Evolutionary conservation across 2,888 invertebrate genomes (phyloP).

Genomic region (Vesta saturnalis): DNA sequence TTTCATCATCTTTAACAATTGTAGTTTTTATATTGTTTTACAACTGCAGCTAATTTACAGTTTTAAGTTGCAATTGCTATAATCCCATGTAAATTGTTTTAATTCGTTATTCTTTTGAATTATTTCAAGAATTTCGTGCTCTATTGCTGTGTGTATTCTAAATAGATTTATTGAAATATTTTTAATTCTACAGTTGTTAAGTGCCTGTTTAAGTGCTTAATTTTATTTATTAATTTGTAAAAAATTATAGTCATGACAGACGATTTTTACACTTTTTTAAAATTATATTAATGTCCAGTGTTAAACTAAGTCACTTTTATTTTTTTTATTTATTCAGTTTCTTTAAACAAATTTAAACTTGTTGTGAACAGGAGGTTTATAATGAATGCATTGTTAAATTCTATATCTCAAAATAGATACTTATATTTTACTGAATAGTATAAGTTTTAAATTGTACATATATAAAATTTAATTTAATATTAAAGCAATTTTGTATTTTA

Average conservation of each 20-base stretch:
- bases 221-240: constrained; percentile 26
- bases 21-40: too few species aligned
- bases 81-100: too few species aligned
- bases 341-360: background rate
- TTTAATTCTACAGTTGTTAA: constrained; percentile 25
- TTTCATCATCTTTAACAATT: too few species aligned
- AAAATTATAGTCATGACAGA: background rate
- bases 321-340: background rate
- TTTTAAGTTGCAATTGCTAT: too few species aligned
- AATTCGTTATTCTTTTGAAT: too few species aligned
- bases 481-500: background rate
- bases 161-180: constrained; percentile 1
- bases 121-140: constrained; percentile 7
- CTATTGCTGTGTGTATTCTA: constrained; percentile 16
- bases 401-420: too few species aligned
- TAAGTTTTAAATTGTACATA: constrained; percentile 27
- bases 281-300: background rate
- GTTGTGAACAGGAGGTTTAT: too few species aligned
- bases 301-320: constrained; percentile 11
- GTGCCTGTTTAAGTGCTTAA: constrained; percentile 31
- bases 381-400: too few species aligned
- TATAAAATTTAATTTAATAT: constrained; percentile 20
- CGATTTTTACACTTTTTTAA: background rate
- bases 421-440: constrained; percentile 21
- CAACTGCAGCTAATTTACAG: too few species aligned